Evolutionary conservation across 2,113 vertebrate genomes (phyloP), one percentile per base, ranked within the genome.

Genomic region (Proterorhinus semilunaris): DNA sequence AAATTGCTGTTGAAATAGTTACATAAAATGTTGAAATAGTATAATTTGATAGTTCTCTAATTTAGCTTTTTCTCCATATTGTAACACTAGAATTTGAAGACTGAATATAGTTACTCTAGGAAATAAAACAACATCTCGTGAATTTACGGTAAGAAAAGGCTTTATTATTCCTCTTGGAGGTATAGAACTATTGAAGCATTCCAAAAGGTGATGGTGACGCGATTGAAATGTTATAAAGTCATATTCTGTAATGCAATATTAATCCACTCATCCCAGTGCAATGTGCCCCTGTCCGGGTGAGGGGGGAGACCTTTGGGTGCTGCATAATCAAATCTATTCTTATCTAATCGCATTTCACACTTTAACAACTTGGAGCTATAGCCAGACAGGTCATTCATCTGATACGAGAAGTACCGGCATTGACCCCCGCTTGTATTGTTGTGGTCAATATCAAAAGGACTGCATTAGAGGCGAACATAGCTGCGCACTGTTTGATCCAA

Each of bases 271-370:
- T 17, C 59, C 58, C 68, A 57, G 69, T 69, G 62, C 80, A 48
- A 70, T 68, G 52, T 53, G 53, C n/a, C 58, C 53, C 58, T 54
- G 69, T 75, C 78, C 68, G 69, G 61, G 62, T 0, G 65, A 80
- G 52, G 47, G 62, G n/a, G 69, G 68, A 36, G 27, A 65, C 63
- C 55, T 48, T 15, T 8, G 53, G 65, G 63, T 74, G 72, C 66
- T 58, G 63, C 52, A 62, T 77, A 76, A 86, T 85, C 50, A 7
- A 72, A 76, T 87, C 68, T 81, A 65, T 80, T 78, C 66, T 62
- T 8, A 65, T 82, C 78, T 86, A 72, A 86, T 84, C 72, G 75
- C 47, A 43, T 88, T 89, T 73, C 67, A 71, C 71, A 65, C 66
- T 68, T 71, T 42, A 76, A 80, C 63, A 59, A 64, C 61, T 69